Evolutionary conservation across 2,113 vertebrate species (phyloP).

Genomic region (Dryoscopus gambensis): DNA sequence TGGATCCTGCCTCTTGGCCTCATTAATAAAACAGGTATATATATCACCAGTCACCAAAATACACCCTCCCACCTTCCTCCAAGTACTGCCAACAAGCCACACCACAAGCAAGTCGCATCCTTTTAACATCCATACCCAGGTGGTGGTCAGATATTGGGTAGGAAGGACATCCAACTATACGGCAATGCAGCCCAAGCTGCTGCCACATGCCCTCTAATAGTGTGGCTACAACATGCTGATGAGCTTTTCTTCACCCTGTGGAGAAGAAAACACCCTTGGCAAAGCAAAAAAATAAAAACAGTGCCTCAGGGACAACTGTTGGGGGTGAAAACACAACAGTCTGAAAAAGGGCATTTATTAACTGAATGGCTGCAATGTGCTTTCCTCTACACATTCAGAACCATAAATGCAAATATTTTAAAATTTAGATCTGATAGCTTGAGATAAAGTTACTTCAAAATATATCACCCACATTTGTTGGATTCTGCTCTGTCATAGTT

Average conservation of each 20-base stretch:
- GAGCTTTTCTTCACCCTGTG: not conserved
- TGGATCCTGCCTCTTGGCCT: not conserved
- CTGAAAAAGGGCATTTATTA: not conserved
- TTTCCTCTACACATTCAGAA: not conserved
- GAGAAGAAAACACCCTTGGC: not conserved
- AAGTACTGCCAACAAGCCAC: not conserved
- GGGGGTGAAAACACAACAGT: not conserved
- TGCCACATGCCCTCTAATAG: not conserved
- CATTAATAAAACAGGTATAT: not conserved
- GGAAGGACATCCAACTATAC: fast-evolving
- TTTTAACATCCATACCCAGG: not conserved
- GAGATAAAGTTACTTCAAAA: not conserved
- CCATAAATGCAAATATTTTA: not conserved
- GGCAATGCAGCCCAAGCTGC: fast-evolving
- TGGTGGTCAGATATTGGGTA: not conserved
- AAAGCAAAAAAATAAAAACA: not conserved
- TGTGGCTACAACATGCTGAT: fast-evolving
- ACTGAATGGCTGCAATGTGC: not conserved
- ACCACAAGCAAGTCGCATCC: not conserved
- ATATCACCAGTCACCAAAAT: not conserved
- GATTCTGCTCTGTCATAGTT: not conserved
- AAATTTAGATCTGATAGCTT: not conserved
- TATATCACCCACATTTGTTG: not conserved
- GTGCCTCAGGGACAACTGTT: not conserved
- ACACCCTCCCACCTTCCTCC: not conserved